A percentile compares a stretch with the other conserved stretches of the same genome.
phyloP scores from a whole-genome alignment of 2,113 vertebrate genomes.

The Petrocephalus zakoni region DNA sequence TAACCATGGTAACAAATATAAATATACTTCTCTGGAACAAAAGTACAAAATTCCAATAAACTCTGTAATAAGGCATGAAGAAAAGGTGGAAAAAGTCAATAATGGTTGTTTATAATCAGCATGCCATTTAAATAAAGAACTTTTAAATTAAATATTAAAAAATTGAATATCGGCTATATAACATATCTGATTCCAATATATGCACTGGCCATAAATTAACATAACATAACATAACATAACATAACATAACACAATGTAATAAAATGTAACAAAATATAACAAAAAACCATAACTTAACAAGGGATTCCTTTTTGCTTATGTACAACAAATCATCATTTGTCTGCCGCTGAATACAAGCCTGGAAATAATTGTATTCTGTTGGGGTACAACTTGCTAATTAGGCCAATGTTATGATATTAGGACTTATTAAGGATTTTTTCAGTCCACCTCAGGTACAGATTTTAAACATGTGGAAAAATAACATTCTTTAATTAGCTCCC shows the following conservation, averaged over 20 bases:
- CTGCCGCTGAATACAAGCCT: background rate
- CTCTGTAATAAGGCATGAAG: background rate
- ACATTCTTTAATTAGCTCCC: slow-evolving; percentile 15
- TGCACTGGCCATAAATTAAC: background rate
- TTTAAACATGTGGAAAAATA: slow-evolving; percentile 8
- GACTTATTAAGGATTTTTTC: slow-evolving; percentile 5
- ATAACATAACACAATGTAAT: background rate
- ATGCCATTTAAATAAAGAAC: background rate
- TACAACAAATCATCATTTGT: background rate
- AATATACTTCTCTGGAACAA: background rate
- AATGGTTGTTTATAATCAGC: background rate
- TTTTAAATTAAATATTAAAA: background rate
- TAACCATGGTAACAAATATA: slow-evolving; percentile 11
- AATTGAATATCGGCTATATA: background rate
- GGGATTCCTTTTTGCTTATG: background rate
- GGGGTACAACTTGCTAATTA: background rate
- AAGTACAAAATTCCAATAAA: background rate
- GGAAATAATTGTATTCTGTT: background rate
- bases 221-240: background rate
- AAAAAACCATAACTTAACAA: background rate
- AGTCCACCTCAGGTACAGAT: background rate
- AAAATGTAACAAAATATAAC: no score
- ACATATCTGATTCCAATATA: background rate
- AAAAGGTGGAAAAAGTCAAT: background rate
- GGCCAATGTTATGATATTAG: slow-evolving; percentile 1